Conservation (phyloP, 2,113 vertebrate species). For the Struthidea cinerea region DNA sequence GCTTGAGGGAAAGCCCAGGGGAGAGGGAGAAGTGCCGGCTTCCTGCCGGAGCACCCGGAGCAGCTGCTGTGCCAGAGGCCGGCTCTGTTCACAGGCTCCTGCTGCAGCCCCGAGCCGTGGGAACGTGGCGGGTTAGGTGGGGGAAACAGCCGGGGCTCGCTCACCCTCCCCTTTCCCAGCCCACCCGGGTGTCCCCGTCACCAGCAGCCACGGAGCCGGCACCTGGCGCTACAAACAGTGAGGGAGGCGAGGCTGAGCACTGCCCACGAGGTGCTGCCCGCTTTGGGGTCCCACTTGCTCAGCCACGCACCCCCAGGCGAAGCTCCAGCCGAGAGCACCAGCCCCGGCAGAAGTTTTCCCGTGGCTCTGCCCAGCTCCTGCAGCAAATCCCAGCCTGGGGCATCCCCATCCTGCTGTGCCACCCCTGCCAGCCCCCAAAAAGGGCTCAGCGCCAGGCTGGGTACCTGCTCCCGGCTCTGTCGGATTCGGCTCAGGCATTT, state of each 20-base stretch:
- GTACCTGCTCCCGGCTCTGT: neutral
- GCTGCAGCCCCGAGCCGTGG: neutral
- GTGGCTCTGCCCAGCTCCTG: neutral
- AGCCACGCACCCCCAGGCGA: fast-evolving
- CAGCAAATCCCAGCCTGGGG: neutral
- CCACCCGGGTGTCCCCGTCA: neutral
- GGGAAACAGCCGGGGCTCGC: fast-evolving
- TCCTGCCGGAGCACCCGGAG: neutral
- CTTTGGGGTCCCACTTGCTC: neutral
- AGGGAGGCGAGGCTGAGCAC: fast-evolving
- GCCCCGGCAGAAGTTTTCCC: neutral
- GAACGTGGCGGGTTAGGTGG: neutral
- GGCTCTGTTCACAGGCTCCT: neutral
- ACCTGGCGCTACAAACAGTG: fast-evolving
- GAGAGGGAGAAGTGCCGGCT: neutral
- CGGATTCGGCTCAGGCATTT: neutral
- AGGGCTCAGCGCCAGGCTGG: neutral
- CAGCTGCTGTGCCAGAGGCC: neutral
- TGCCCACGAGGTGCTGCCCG: fast-evolving
- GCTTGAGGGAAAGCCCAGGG: neutral
- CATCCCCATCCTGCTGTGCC: neutral
- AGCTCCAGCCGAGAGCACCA: neutral
- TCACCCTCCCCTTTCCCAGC: neutral
- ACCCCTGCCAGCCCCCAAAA: neutral
- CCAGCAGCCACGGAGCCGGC: neutral